Evolutionary conservation across 2,888 invertebrate genomes (phyloP).

Genomic region (Onthophagus sagittarius): DNA sequence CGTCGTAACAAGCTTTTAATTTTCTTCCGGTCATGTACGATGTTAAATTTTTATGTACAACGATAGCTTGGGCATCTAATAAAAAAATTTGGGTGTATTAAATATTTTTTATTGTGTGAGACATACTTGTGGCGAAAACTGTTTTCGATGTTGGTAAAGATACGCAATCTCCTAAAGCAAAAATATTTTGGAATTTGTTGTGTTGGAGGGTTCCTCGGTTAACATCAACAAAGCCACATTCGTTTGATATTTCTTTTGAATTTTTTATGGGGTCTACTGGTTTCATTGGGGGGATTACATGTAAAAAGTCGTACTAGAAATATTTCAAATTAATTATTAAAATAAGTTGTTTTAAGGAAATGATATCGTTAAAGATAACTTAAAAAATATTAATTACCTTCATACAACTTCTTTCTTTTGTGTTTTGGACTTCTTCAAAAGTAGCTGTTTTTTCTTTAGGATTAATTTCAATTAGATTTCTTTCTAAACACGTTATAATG

Average conservation of each 20-base stretch:
- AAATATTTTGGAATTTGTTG: constrained; percentile 17
- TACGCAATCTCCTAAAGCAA: constrained; percentile 20
- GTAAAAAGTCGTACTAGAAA: constrained; percentile 17
- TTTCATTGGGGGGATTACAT: constrained; percentile 19
- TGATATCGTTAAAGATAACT: too few species aligned
- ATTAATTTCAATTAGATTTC: constrained; percentile 13
- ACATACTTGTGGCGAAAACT: constrained; percentile 14
- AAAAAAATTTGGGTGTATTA: not conserved
- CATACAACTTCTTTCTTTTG: constrained; percentile 1
- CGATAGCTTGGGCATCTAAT: constrained; percentile 11
- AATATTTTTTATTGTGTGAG: not conserved
- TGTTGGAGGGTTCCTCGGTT: constrained; percentile 17
- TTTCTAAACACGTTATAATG: not conserved
- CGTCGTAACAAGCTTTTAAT: constrained; percentile 9
- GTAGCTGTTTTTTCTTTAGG: constrained; percentile 10
- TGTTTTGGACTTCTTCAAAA: constrained; percentile 13
- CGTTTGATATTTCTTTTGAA: constrained; percentile 12
- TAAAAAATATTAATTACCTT: constrained; percentile 10
- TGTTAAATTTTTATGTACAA: constrained; percentile 14
- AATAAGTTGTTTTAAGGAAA: too few species aligned
- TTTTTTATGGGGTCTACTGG: not conserved
- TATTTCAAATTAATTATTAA: not conserved
- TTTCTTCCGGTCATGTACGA: not conserved
- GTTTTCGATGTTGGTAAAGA: constrained; percentile 14
- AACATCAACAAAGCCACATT: constrained; percentile 10